A percentile compares a stretch with the other conserved stretches of the same genome.
phyloP scores from a whole-genome alignment of 2,797 vertebrate species.

The Squalus acanthias region DNA sequence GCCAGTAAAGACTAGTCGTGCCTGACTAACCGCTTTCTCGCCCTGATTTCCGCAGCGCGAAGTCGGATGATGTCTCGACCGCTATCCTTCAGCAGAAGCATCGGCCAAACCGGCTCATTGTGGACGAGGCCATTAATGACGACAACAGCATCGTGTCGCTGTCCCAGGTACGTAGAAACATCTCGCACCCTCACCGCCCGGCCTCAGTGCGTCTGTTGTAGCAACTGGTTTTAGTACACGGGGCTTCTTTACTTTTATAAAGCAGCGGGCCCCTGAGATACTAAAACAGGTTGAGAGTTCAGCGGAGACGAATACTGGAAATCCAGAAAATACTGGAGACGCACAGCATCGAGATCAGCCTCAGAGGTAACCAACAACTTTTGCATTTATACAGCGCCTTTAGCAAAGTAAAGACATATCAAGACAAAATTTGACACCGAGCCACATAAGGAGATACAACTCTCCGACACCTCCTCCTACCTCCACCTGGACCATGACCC shows the following conservation, averaged over 20 bases:
- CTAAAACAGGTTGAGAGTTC: neutral
- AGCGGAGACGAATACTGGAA: neutral
- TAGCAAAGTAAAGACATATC: neutral
- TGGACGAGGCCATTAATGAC: conserved; percentile 65
- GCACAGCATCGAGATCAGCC: too few species aligned
- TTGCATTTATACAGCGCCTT: neutral
- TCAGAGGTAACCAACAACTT: neutral
- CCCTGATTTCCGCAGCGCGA: conserved; percentile 49
- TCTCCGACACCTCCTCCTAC: too few species aligned
- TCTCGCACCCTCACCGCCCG: neutral
- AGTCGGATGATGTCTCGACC: conserved; percentile 65
- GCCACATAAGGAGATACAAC: neutral
- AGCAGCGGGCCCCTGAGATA: neutral
- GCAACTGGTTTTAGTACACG: neutral
- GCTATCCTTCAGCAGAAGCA: conserved; percentile 68
- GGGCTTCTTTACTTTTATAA: neutral
- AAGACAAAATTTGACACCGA: neutral
- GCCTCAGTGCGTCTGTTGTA: neutral
- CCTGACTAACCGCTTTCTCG: neutral
- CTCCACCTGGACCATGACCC: too few species aligned
- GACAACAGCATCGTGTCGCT: conserved; percentile 69
- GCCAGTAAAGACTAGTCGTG: too few species aligned
- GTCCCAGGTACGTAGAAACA: conserved; percentile 53
- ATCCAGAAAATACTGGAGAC: neutral
- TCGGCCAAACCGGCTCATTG: conserved; percentile 63